These are phyloP conservation scores for Rapana venosa DNA, from an alignment of 2,888 invertebrate species.

Conservation along the genomic window DNA sequence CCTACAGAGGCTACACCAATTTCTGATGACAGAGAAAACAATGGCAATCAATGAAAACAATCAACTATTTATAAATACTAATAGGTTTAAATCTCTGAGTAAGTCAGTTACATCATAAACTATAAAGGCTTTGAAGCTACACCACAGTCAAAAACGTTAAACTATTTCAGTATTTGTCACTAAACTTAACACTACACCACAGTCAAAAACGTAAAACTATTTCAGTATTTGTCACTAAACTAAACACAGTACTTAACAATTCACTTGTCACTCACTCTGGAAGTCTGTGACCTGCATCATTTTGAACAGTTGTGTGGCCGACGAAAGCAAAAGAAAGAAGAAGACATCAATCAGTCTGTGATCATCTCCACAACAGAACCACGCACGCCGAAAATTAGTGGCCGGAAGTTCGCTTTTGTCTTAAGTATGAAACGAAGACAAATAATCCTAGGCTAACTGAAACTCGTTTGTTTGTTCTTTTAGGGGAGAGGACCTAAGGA, in stretches of 20 bases:
- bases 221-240: neutral
- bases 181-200: neutral
- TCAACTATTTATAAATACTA: no score
- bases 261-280: conserved; percentile 34
- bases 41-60: neutral
- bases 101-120: no score
- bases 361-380: neutral
- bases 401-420: neutral
- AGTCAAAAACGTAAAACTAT: no score
- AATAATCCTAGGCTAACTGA: neutral
- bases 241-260: neutral
- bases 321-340: neutral
- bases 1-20: conserved; percentile 98
- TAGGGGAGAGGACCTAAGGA: no score
- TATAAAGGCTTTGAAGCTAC: no score
- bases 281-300: conserved; percentile 45
- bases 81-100: no score
- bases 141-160: no score
- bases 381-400: neutral
- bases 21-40: conserved; percentile 79
- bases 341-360: neutral
- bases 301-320: neutral
- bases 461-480: neutral
- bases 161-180: no score
- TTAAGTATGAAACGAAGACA: neutral